Evolutionary conservation across 2,888 invertebrate species (phyloP).

Genomic region (Chydorus sphaericus): DNA sequence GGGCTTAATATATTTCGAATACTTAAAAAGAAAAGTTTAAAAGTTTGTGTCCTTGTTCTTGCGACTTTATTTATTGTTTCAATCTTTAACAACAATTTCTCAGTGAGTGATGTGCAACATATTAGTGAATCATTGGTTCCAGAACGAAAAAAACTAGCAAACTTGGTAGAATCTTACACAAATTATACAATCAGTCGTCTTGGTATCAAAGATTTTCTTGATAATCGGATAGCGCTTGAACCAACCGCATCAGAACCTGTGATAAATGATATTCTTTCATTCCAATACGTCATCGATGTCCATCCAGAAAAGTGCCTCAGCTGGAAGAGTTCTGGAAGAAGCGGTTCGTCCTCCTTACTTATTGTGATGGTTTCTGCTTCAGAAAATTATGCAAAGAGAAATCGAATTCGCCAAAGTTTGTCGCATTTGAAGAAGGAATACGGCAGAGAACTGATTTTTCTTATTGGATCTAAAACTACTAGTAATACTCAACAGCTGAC

Average conservation of each 20-base stretch:
- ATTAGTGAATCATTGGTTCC: too few relatives aligned
- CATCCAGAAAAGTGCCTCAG: neutral
- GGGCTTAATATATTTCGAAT: too few relatives aligned
- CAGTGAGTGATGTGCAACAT: too few relatives aligned
- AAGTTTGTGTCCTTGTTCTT: too few relatives aligned
- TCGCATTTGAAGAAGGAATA: neutral
- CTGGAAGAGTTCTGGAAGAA: neutral
- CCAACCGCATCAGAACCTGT: neutral
- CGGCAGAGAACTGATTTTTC: neutral
- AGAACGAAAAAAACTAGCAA: too few relatives aligned
- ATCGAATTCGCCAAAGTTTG: neutral
- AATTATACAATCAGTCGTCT: neutral
- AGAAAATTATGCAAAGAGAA: neutral
- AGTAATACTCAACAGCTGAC: neutral
- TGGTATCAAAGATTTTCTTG: neutral
- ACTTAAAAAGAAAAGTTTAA: too few relatives aligned
- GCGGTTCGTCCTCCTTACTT: neutral
- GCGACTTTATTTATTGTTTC: too few relatives aligned
- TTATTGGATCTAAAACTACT: neutral
- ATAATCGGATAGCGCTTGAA: neutral
- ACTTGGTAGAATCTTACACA: too few relatives aligned
- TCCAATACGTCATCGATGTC: neutral
- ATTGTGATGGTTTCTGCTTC: constrained; percentile 4
- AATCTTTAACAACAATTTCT: too few relatives aligned
- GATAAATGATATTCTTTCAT: neutral